These are phyloP conservation scores for Galagoides demidoff DNA, from an alignment of 2,797 vertebrate genomes.

Conservation along the genomic window DNA sequence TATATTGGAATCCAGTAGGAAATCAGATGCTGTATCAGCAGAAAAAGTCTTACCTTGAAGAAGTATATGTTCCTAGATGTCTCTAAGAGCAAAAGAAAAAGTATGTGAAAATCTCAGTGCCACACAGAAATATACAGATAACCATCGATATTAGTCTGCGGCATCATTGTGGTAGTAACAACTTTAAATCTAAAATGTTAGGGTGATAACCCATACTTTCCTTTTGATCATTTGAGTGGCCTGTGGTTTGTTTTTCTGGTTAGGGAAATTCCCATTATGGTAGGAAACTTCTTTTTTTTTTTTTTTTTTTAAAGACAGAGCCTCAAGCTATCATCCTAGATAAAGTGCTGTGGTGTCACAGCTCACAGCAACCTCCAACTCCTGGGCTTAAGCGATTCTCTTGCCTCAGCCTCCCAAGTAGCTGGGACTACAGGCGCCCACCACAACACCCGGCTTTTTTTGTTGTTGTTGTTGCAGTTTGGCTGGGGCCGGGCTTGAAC, in stretches of 20 bases:
- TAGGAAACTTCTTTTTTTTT: neutral
- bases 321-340: too few species aligned
- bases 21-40: neutral
- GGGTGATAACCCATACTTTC: neutral
- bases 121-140: neutral
- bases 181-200: slow-evolving; percentile 10
- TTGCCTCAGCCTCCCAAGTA: too few species aligned
- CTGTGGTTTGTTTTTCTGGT: slow-evolving; percentile 40
- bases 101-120: neutral
- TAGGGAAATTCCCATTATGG: slow-evolving; percentile 39
- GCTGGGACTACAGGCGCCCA: too few species aligned
- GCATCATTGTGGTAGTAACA: neutral
- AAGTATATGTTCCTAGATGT: neutral
- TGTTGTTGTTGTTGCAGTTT: too few species aligned
- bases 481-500: too few species aligned
- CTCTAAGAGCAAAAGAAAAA: too few species aligned
- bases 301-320: too few species aligned
- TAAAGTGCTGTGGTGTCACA: too few species aligned
- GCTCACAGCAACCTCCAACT: too few species aligned
- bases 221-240: neutral
- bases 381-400: too few species aligned
- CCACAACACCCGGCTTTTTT: too few species aligned
- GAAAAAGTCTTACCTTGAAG: neutral
- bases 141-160: neutral
- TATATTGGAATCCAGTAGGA: neutral